Evolutionary conservation across 2,888 invertebrate species (phyloP), one percentile per base, ranked within the genome.

Genomic region (Drosophila neutralis): DNA sequence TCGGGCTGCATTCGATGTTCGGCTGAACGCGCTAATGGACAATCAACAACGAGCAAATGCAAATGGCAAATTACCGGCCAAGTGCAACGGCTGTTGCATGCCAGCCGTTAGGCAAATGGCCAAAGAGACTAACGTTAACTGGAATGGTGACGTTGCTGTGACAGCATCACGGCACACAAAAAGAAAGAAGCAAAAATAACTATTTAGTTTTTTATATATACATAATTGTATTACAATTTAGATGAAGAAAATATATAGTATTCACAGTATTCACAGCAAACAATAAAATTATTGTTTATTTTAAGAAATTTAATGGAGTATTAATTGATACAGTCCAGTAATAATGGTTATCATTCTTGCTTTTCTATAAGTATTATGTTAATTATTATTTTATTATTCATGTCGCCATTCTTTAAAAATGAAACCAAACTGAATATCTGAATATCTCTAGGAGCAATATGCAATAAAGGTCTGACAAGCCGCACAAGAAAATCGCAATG

Each of bases 21-120:
- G 42, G 27, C 65, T 57, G 62, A 77, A 80, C 73, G 69, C 87
- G 78, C 75, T 86, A 90, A 90, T 86, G 87, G 87, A 90, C 85
- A 78, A 76, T 78, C 78, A 83, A 80, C 73, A 69, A 64, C 71
- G 64, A 52, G 63, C 76, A 61, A 71, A 86, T 75, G 81, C 82
- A 73, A 73, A 82, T 78, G 82, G 79, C 73, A 82, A 78, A 78
- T 78, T 78, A 73, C 73, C 61, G 64, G 58, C 64, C 73, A 82
- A 78, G 68, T 78, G 78, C 73, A 61, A 59, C 66, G 78, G 65
- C 65, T 62, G 72, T 56, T 51, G 58, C 69, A 61, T 52, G 64
- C 54, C 48, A 53, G 42, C 82, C 82, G 82, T 82, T 78, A 69
- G 60, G 18, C 48, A 77, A 75, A 69, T 48, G 42, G 35, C 18